phyloP scores from a whole-genome alignment of 2,888 invertebrate genomes.

The Cynaeus angustus region DNA sequence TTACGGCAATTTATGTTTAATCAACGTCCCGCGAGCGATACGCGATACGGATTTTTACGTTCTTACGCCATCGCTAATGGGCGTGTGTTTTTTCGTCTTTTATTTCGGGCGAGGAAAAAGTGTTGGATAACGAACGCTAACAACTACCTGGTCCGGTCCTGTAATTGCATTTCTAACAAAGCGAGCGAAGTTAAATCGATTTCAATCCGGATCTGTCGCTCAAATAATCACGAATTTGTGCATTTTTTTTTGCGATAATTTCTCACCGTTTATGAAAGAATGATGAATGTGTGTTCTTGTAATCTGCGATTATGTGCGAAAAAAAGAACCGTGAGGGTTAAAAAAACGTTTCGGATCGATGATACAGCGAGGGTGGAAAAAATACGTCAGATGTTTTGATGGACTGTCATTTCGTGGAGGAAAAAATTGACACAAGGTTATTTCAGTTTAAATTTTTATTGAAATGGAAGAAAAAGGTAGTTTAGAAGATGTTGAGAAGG shows the following conservation, averaged over 20 bases:
- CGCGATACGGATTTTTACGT: conserved; percentile 20
- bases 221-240: neutral
- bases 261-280: conserved; percentile 1
- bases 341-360: conserved; percentile 6
- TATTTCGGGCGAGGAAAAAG: neutral
- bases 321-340: conserved; percentile 1
- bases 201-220: conserved; percentile 16
- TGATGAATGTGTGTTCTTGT: conserved; percentile 10
- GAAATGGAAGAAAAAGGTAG: neutral
- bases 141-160: conserved; percentile 22
- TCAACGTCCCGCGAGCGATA: conserved; percentile 8
- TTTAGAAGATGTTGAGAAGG: neutral
- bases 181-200: neutral
- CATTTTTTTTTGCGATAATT: neutral
- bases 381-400: conserved; percentile 11
- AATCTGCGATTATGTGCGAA: conserved; percentile 3
- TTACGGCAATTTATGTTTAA: conserved; percentile 16
- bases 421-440: neutral
- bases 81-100: neutral
- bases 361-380: neutral
- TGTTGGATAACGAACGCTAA: neutral
- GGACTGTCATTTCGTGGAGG: conserved; percentile 5
- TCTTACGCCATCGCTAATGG: neutral
- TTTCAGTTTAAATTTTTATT: conserved; percentile 4
- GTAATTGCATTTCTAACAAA: conserved; percentile 3